Evolutionary conservation across 2,888 invertebrate genomes (phyloP), one percentile per base, ranked within the genome.

Genomic region (Harmothoe impar): DNA sequence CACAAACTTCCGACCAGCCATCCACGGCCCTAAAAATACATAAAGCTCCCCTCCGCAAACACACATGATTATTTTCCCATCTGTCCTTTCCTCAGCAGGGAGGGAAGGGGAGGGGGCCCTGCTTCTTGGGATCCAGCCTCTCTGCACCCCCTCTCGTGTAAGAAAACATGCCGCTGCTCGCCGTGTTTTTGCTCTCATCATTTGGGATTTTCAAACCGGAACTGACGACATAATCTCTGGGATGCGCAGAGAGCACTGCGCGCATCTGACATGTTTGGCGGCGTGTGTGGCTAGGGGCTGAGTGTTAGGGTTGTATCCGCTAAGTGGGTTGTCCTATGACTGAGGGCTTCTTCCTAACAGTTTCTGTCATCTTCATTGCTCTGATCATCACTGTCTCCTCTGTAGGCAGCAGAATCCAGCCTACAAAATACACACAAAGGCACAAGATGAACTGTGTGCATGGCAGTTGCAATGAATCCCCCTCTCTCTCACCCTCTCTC

Each of bases 1-100:
- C 43, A 43, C 43, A 43, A 43, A 43, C 43, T 10, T 10, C 43
- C 43, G 10, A 43, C 43, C 43, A 62, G 62, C 62, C 7, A 62
- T 62, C 62, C 62, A 62, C 72, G 25, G 72, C 31, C 25, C 72
- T 72, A 72, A 72, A 72, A 72, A 72, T 72, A 72, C 72, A 72
- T 72, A 72, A 72, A 72, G 25, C n/a, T 25, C 5, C n/a, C 0
- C 29, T 72, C 72, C 29, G 17, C 29, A 72, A 72, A 72, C 72
- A 72, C 72, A 29, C n/a, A 29, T 72, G 72, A 72, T 72, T 72
- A 72, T 72, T 72, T 72, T 72, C 17, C 72, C 72, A 29, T 72
- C 72, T 72, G 72, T 15, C 62, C 62, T 29, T 25, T 25, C 72
- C 31, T n/a, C 31, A 29, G 29, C 72, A 72, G 31, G 62, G 20